phyloP scores from a whole-genome alignment of 2,113 vertebrate genomes.

The Chauna torquata region DNA sequence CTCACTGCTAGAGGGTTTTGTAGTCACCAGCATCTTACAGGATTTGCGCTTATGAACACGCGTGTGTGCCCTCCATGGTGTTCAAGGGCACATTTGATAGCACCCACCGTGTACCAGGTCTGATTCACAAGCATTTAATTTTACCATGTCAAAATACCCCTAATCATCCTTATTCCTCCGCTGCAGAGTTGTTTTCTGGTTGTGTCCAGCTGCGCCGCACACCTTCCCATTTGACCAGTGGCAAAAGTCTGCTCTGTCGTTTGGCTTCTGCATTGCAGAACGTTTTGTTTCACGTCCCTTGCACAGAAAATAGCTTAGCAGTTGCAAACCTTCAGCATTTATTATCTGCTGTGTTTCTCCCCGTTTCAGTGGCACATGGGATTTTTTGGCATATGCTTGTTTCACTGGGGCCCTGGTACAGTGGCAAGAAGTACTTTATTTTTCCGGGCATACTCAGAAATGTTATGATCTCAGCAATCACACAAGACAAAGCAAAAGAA shows the following conservation, averaged over 20 bases:
- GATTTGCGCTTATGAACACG: accelerated
- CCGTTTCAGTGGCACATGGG: not conserved
- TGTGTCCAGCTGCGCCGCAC: not conserved
- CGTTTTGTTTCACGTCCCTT: not conserved
- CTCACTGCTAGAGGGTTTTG: not conserved
- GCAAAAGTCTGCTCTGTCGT: not conserved
- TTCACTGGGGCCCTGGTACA: not conserved
- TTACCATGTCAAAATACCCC: not conserved
- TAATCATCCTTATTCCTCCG: not conserved
- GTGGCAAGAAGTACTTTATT: not conserved
- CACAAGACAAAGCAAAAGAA: not conserved
- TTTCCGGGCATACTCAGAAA: not conserved
- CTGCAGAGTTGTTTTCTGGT: not conserved
- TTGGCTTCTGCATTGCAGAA: not conserved
- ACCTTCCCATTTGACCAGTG: not conserved
- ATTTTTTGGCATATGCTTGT: not conserved
- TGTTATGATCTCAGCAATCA: not conserved
- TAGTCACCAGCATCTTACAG: not conserved
- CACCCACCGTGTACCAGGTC: not conserved
- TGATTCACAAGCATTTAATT: not conserved
- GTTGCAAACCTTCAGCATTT: not conserved
- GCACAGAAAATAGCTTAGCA: not conserved
- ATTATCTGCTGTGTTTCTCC: not conserved
- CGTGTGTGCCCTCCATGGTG: accelerated
- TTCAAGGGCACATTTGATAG: not conserved